These are phyloP conservation scores for Sinhomidia bicolor DNA, from an alignment of 2,888 invertebrate species.

Conservation along the genomic window DNA sequence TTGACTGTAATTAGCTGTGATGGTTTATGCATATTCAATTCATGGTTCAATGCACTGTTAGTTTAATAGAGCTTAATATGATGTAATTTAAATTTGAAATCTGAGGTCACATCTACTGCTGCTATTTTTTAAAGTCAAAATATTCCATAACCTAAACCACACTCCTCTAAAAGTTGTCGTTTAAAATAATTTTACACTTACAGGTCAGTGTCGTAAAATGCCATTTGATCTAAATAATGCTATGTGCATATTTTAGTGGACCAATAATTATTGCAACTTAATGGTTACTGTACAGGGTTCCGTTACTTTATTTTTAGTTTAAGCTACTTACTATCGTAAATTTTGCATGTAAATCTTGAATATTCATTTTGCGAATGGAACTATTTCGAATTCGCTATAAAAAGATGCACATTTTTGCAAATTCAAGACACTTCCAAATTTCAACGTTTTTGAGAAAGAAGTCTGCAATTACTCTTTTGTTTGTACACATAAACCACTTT, in stretches of 20 bases:
- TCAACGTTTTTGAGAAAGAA: too few relatives aligned
- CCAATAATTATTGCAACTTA: background rate
- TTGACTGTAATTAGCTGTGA: too few relatives aligned
- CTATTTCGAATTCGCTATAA: too few relatives aligned
- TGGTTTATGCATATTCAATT: background rate
- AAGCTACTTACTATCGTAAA: background rate
- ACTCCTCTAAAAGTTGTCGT: background rate
- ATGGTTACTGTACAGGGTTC: background rate
- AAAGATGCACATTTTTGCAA: too few relatives aligned
- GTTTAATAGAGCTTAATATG: conserved; percentile 18
- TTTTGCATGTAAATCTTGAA: background rate
- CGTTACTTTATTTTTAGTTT: background rate
- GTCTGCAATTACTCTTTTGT: too few relatives aligned
- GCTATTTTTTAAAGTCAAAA: background rate
- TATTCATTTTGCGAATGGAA: too few relatives aligned
- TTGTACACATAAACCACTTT: too few relatives aligned
- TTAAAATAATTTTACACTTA: background rate
- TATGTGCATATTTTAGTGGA: background rate
- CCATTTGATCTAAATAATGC: background rate
- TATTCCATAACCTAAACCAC: background rate
- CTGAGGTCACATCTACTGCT: conserved; percentile 26
- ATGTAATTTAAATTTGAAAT: conserved; percentile 21
- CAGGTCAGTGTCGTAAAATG: background rate
- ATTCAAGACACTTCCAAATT: too few relatives aligned
- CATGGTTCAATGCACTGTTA: background rate